Evolutionary conservation across 2,888 invertebrate species (phyloP).

Genomic region (Macropis europaea): DNA sequence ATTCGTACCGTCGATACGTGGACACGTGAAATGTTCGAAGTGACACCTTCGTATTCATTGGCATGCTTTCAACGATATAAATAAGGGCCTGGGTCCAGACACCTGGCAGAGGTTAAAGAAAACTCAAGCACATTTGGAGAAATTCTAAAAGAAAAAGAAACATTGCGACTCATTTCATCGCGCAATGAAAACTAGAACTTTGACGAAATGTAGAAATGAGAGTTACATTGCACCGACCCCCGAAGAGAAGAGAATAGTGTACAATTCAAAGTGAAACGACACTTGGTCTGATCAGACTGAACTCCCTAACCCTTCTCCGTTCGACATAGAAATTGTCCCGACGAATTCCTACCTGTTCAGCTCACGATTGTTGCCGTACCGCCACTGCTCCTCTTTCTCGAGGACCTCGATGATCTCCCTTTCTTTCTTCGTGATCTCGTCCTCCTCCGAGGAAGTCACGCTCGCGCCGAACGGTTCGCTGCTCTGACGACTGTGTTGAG

Average conservation of each 20-base stretch:
- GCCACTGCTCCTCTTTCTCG: constrained; percentile 84
- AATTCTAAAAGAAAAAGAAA: neutral
- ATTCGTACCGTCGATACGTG: too few relatives aligned
- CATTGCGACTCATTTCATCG: neutral
- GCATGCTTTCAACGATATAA: constrained; percentile 9
- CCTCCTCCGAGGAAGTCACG: constrained; percentile 88
- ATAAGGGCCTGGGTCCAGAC: constrained; percentile 8
- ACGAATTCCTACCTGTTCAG: constrained; percentile 69
- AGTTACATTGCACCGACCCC: neutral
- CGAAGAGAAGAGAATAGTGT: constrained; percentile 2
- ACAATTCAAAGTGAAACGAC: constrained; percentile 15
- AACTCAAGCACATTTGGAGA: constrained; percentile 5
- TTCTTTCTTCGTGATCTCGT: constrained; percentile 86
- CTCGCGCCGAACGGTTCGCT: constrained; percentile 88
- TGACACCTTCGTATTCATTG: constrained; percentile 1
- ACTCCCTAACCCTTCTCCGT: constrained; percentile 10
- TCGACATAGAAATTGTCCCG: constrained; percentile 13
- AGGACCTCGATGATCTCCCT: constrained; percentile 85
- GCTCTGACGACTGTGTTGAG: constrained; percentile 89
- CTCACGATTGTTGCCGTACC: constrained; percentile 78
- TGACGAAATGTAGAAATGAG: neutral
- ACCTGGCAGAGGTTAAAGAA: constrained; percentile 1
- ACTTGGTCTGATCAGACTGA: constrained; percentile 4
- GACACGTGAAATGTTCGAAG: neutral
- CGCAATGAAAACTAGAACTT: constrained; percentile 4